Conservation (phyloP, 2,113 vertebrate species). For the Scartelaos histophorus region DNA sequence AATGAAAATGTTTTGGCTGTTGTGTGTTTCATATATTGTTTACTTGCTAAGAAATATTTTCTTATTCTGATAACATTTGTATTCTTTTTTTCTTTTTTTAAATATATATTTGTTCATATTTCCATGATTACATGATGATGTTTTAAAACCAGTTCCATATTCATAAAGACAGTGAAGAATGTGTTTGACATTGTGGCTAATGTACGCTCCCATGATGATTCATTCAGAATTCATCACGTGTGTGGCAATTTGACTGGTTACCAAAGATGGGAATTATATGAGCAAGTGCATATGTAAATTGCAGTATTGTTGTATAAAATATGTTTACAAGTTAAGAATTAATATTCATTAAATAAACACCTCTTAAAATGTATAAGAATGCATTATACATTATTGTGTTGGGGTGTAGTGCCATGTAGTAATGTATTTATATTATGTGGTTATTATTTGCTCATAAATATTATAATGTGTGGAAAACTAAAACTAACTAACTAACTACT, state of each 20-base stretch:
- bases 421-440: too few relatives aligned
- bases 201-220: conserved; percentile 41
- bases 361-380: not conserved
- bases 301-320: not conserved
- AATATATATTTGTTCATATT: not conserved
- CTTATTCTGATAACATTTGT: not conserved
- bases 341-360: not conserved
- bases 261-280: conserved; percentile 52
- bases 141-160: not conserved
- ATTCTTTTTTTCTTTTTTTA: too few relatives aligned
- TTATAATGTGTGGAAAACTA: not conserved
- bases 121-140: not conserved
- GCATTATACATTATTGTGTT: not conserved
- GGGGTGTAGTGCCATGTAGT: conserved; percentile 12
- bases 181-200: conserved; percentile 18
- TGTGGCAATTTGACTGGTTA: conserved; percentile 27
- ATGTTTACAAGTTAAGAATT: not conserved
- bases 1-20: not conserved
- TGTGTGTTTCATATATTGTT: not conserved
- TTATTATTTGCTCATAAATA: not conserved
- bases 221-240: conserved; percentile 41
- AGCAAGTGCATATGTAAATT: conserved; percentile 26
- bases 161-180: conserved; percentile 41
- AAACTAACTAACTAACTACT: too few relatives aligned
- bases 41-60: not conserved